A percentile compares a stretch with the other conserved stretches of the same genome.
Evolutionary conservation across 2,888 invertebrate species (phyloP).

Genomic region (Achlya flavicornis): DNA sequence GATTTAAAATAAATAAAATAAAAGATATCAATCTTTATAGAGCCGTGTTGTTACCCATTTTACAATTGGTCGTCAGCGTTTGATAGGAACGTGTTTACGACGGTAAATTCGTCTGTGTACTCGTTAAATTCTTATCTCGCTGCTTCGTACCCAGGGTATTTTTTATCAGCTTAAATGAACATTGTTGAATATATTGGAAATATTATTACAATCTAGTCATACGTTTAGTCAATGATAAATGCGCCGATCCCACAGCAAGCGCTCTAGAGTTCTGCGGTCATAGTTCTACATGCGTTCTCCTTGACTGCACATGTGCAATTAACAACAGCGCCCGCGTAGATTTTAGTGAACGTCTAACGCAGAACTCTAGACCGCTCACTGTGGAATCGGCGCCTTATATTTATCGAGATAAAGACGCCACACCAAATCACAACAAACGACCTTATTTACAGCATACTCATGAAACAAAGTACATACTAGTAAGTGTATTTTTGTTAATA

Average conservation of each 20-base stretch:
- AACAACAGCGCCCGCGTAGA: too few species aligned
- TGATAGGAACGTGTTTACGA: neutral
- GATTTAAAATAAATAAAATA: neutral
- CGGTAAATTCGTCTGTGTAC: neutral
- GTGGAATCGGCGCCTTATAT: too few species aligned
- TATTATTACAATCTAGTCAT: too few species aligned
- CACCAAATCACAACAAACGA: neutral
- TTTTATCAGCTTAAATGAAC: neutral
- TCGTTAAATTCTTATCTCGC: conserved; percentile 4
- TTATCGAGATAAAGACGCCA: too few species aligned
- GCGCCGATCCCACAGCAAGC: too few species aligned
- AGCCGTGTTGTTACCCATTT: neutral
- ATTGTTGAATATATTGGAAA: neutral
- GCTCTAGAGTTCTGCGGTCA: too few species aligned
- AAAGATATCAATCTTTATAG: neutral
- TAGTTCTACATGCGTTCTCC: too few species aligned
- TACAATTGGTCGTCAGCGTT: neutral
- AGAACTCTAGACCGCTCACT: too few species aligned
- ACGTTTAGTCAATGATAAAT: too few species aligned
- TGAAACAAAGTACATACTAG: neutral
- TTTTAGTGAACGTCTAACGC: too few species aligned
- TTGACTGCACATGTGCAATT: too few species aligned
- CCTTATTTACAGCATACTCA: neutral
- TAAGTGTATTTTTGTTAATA: conserved; percentile 12
- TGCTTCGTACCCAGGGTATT: neutral